Evolutionary conservation across 2,113 vertebrate genomes (phyloP).

Genomic region (Hippocampus guttulatus): DNA sequence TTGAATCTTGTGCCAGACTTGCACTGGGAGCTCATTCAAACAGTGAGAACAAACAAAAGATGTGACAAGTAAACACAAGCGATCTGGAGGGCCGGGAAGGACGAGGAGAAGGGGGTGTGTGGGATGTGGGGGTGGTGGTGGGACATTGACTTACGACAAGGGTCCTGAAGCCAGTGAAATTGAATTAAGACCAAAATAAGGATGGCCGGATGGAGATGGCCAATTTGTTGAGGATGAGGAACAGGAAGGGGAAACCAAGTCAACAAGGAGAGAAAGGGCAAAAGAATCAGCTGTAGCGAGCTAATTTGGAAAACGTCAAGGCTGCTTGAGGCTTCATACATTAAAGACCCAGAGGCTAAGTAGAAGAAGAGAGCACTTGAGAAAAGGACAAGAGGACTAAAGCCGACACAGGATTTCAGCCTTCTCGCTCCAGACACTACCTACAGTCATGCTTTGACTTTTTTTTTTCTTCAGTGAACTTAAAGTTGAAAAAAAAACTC

Average conservation of each 20-base stretch:
- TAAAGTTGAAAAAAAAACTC: too few relatives aligned
- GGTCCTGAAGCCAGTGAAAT: constrained; percentile 34
- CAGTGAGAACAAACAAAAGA: constrained; percentile 5
- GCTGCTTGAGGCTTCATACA: not conserved
- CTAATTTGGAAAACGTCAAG: not conserved
- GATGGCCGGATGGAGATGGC: not conserved
- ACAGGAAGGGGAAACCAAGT: too few relatives aligned
- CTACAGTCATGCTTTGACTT: too few relatives aligned
- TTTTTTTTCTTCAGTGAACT: too few relatives aligned
- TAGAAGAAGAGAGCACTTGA: not conserved
- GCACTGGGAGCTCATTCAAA: constrained; percentile 6
- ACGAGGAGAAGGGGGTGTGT: not conserved
- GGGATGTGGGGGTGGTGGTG: constrained; percentile 6
- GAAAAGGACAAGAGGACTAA: too few relatives aligned
- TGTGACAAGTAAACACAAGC: constrained; percentile 20
- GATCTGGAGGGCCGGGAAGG: constrained; percentile 6
- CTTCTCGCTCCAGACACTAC: too few relatives aligned
- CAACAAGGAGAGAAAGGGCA: not conserved
- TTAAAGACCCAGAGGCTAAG: not conserved
- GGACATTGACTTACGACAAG: constrained; percentile 39
- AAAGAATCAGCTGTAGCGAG: not conserved
- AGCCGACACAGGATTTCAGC: too few relatives aligned
- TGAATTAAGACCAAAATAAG: not conserved
- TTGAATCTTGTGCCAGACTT: constrained; percentile 1
- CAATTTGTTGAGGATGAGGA: not conserved